Evolutionary conservation across 2,888 invertebrate genomes (phyloP).

Genomic region (Drosophila neutralis): DNA sequence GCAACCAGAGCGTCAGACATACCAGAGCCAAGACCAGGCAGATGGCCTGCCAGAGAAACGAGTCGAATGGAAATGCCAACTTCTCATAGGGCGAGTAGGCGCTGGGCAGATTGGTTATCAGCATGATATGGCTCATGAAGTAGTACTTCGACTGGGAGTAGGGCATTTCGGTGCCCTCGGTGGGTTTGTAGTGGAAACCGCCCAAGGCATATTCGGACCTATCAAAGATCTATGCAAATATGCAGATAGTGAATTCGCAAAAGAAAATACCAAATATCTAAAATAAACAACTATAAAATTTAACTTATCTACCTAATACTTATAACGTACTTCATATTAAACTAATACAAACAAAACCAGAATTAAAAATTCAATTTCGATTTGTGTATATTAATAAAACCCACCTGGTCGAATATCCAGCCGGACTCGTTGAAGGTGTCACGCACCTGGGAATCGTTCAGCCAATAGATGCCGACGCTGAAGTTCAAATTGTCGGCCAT

Average conservation of each 20-base stretch:
- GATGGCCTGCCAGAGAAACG: slow-evolving; percentile 65
- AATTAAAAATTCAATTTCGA: not conserved
- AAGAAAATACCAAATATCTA: not conserved
- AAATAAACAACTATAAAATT: not conserved
- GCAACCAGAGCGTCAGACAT: slow-evolving; percentile 34
- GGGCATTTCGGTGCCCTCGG: slow-evolving; percentile 32
- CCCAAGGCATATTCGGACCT: slow-evolving; percentile 74
- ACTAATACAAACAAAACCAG: not conserved
- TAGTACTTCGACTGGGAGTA: slow-evolving; percentile 73
- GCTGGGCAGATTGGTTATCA: slow-evolving; percentile 72
- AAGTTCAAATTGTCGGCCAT: slow-evolving; percentile 74
- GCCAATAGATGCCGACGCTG: slow-evolving; percentile 59
- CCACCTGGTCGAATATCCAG: slow-evolving; percentile 68
- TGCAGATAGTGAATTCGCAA: not conserved
- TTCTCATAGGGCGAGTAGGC: slow-evolving; percentile 71
- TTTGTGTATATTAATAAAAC: not conserved
- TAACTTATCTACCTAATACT: not conserved
- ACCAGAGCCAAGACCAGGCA: slow-evolving; percentile 49
- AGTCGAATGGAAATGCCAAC: slow-evolving; percentile 74
- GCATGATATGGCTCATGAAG: slow-evolving; percentile 69
- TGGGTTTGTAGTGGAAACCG: slow-evolving; percentile 68
- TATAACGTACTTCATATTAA: not conserved
- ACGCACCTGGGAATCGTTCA: slow-evolving; percentile 59
- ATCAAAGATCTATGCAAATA: slow-evolving; percentile 67
- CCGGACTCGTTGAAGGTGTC: slow-evolving; percentile 64